Evolutionary conservation across 2,113 vertebrate genomes (phyloP).

Genomic region (Psittacula cyanocephala): DNA sequence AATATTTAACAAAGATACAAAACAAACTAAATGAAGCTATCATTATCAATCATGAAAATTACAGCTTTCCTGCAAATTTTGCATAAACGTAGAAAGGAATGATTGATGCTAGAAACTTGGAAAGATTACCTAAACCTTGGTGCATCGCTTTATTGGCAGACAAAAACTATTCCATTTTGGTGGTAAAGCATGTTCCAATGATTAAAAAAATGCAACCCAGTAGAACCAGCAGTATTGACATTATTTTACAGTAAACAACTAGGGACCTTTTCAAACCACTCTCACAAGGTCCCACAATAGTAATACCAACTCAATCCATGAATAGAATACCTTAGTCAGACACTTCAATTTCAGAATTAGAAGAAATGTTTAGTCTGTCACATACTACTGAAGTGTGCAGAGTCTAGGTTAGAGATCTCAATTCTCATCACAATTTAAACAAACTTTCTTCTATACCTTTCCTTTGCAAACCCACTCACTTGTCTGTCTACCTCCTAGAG

Average conservation of each 20-base stretch:
- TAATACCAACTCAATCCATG: background rate
- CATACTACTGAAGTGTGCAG: background rate
- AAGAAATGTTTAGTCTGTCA: background rate
- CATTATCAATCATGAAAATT: background rate
- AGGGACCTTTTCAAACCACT: background rate
- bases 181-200: background rate
- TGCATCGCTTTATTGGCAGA: background rate
- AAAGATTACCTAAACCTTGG: background rate
- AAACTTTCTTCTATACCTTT: background rate
- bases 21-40: constrained; percentile 1
- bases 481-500: background rate
- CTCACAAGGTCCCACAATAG: background rate
- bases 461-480: background rate
- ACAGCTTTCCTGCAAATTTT: background rate
- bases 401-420: background rate
- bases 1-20: background rate
- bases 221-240: background rate
- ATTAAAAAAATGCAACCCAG: background rate
- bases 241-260: background rate
- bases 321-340: background rate
- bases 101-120: background rate
- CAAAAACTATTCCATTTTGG: background rate
- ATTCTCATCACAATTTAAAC: background rate
- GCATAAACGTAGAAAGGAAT: background rate
- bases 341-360: background rate